Percentiles rank a stretch among this genome's conserved stretches.
Conservation (phyloP, 2,113 vertebrate genomes). For the Crotalus tigris region DNA sequence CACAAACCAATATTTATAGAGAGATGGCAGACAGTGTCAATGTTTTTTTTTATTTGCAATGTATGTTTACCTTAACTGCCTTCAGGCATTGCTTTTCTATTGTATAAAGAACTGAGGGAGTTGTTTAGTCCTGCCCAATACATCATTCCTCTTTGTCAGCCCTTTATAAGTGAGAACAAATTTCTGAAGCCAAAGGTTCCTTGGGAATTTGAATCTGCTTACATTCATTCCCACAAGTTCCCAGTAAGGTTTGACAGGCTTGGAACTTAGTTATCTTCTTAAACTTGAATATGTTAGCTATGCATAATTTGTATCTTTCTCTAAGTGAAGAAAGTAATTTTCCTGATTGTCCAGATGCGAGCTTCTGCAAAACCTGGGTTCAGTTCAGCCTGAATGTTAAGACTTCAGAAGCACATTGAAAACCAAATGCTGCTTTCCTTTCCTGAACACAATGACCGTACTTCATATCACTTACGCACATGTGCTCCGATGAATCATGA, state of each 20-base stretch:
- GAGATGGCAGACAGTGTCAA: too few relatives aligned
- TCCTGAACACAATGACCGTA: neutral
- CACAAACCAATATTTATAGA: too few relatives aligned
- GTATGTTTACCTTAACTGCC: neutral
- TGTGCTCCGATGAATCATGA: neutral
- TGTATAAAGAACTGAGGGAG: neutral
- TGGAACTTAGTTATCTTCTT: neutral
- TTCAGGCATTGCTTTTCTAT: neutral
- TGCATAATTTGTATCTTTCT: neutral
- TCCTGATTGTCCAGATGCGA: neutral
- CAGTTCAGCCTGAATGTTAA: neutral
- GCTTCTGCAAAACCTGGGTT: neutral
- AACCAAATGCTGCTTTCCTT: neutral
- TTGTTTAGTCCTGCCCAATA: neutral
- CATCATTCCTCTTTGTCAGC: neutral
- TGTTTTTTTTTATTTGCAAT: neutral
- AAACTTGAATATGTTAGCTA: neutral
- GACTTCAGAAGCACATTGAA: neutral
- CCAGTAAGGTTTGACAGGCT: neutral
- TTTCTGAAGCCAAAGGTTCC: neutral
- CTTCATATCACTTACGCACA: rapidly evolving
- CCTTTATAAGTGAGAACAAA: neutral
- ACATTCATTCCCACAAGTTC: neutral
- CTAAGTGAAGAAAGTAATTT: neutral
- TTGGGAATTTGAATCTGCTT: neutral